Evolutionary conservation across 2,797 vertebrate genomes (phyloP), one percentile per base, ranked within the genome.

Genomic region (Tarsius wallacei): DNA sequence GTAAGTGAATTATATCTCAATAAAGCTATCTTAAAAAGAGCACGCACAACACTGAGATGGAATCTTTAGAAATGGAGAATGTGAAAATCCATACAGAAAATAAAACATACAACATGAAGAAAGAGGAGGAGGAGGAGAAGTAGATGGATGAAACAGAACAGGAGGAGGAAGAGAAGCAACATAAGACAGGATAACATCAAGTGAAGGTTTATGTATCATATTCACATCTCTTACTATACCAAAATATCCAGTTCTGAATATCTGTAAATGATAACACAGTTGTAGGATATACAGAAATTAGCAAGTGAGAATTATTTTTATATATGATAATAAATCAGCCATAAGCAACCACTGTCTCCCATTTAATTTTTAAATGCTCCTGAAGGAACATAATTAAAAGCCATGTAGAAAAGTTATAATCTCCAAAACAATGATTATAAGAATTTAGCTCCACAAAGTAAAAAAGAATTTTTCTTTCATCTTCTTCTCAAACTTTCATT

Each of bases 351-450:
- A 49, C 1, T n/a, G 61, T 16, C 22, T 96, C 42, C 49, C 31
- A 87, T 24, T 53, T 70, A 64, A 86, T 47, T 86, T 93, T 42
- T 74, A 82, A 87, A 93, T 70, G 26, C 2, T 83, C 63, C 59
- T 89, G n/a, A 91, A 78, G 53, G 36, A 92, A 88, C 7, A 80
- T 3, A 93, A 93, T 49, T 70, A 81, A 91, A 86, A 96, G 24
- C 15, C 91, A 87, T 22, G 94, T 17, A 63, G 26, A 74, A 96
- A 93, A 94, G 21, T 70, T 71, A 71, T 21, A 22, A 16, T 26
- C 47, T 12, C 33, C 63, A 82, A 81, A 96, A 95, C 81, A 51
- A 93, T 5, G 16, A 59, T 59, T 49, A 13, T 0, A 74, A 61
- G 51, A 84, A 74, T 68, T 95, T 92, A 97, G n/a, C 4, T 33